Percentiles rank a stretch among this genome's conserved stretches.
phyloP scores from a whole-genome alignment of 2,888 invertebrate species.

The Escarpia spicata region DNA sequence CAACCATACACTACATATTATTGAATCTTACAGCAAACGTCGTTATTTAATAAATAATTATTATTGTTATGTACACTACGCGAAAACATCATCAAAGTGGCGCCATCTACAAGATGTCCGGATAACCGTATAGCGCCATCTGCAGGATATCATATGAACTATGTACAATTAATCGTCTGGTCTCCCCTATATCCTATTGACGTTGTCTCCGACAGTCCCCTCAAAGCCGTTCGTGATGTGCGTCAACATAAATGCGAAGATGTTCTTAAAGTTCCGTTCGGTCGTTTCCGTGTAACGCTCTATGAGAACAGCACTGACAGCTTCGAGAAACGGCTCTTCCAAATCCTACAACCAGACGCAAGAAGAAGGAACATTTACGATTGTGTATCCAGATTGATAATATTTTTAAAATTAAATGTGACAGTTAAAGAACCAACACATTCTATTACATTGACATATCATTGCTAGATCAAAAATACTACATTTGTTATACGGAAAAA shows the following conservation, averaged over 20 bases:
- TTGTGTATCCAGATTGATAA: background rate
- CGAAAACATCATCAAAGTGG: background rate
- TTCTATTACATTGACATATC: no score
- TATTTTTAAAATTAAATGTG: no score
- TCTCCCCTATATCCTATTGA: constrained; percentile 13
- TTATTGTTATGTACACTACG: background rate
- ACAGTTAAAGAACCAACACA: no score
- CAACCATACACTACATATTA: background rate
- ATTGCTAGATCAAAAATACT: no score
- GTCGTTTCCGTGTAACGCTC: constrained; percentile 90
- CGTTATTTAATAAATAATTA: background rate
- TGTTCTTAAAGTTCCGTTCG: constrained; percentile 70
- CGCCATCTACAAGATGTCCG: no score
- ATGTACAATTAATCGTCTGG: background rate
- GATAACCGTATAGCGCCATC: background rate
- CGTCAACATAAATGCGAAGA: constrained; percentile 34
- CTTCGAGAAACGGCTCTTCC: constrained; percentile 85
- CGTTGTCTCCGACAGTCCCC: background rate
- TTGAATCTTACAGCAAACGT: background rate
- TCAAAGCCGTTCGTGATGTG: constrained; percentile 29
- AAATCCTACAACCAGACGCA: constrained; percentile 75
- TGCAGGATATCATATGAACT: background rate
- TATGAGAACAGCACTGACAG: constrained; percentile 84
- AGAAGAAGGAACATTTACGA: background rate
- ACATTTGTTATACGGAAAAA: no score